Percentiles rank a stretch among this genome's conserved stretches.
These are phyloP conservation scores for Scelioninae gen. 1 DNA, from an alignment of 2,888 invertebrate species.

Conservation along the genomic window DNA sequence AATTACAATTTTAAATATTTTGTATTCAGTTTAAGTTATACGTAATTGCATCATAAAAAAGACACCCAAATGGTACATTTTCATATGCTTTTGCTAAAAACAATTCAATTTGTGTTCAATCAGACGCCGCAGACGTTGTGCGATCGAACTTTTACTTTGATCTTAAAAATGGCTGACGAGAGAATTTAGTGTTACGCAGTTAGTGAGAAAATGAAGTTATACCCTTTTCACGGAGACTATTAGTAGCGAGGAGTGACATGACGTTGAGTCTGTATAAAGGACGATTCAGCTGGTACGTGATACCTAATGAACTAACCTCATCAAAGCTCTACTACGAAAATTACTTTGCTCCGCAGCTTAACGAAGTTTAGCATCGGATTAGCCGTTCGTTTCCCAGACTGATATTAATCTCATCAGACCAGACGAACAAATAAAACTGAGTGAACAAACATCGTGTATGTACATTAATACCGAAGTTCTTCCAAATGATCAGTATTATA, in stretches of 20 bases:
- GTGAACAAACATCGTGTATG: no score
- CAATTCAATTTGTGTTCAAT: neutral
- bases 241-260: slow-evolving; percentile 49
- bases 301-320: slow-evolving; percentile 69
- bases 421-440: no score
- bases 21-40: no score
- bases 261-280: slow-evolving; percentile 34
- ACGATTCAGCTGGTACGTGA: slow-evolving; percentile 40
- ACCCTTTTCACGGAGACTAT: slow-evolving; percentile 56
- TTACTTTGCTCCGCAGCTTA: slow-evolving; percentile 68
- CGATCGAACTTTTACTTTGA: slow-evolving; percentile 27
- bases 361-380: slow-evolving; percentile 73
- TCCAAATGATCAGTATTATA: no score
- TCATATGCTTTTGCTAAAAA: no score
- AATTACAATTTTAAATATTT: no score
- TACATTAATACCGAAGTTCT: no score
- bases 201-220: slow-evolving; percentile 54
- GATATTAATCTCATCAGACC: slow-evolving; percentile 74
- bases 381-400: slow-evolving; percentile 71
- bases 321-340: slow-evolving; percentile 57
- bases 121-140: neutral
- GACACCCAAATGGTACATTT: no score
- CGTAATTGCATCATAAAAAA: no score
- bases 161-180: slow-evolving; percentile 29
- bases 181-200: slow-evolving; percentile 23